Base-by-base conservation (phyloP, 2,888 invertebrate species). In the Acanthosepion lycidas region DNA sequence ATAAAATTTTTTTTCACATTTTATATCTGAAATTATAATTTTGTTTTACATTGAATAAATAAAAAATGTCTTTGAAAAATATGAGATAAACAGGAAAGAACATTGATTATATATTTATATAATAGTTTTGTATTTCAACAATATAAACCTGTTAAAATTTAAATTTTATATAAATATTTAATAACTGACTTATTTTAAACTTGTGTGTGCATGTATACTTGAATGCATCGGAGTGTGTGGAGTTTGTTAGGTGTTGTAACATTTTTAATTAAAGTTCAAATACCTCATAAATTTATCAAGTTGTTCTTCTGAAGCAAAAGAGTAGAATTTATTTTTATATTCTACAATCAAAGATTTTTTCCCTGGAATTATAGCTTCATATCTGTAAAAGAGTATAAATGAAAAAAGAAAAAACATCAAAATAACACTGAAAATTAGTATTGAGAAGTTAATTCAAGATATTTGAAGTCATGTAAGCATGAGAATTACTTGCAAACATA, bases 211-310 rank as follows among this genome's bases (percentile, higher is more conserved):
- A 64, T 28, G 28, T 64, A 28, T 64, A 64, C 12, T 28, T 28
- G 28, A 4, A 12, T 28, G 28, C 6, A 9, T 64, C 0, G 26
- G 9, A 28, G 8, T 64, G 28, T 64, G 8, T 64, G 51, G 51
- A 51, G 15, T 51, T 12, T 51, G 15, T 51, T 51, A 51, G 15
- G 15, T 51, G 55, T 18, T 55, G 20, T 55, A 55, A 55, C 26
- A 64, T 64, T 64, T 64, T 26, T 28, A 64, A 28, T 28, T 64
- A 28, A 78, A 78, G 48, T 28, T 20, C 8, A 96, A 96, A 96
- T 95, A 97, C 97, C 97, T 97, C 97, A 97, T 97, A 95, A 97
- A 97, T 95, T 96, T 96, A 26, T 97, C 95, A 20, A 97, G 96
- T 95, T 97, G 97, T 93, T 97, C 97, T 95, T 97, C 97, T 53